Evolutionary conservation across 37 sponge, comb jelly and placozoan genomes (phyloP).

Genomic region (Axinella damicornis): DNA sequence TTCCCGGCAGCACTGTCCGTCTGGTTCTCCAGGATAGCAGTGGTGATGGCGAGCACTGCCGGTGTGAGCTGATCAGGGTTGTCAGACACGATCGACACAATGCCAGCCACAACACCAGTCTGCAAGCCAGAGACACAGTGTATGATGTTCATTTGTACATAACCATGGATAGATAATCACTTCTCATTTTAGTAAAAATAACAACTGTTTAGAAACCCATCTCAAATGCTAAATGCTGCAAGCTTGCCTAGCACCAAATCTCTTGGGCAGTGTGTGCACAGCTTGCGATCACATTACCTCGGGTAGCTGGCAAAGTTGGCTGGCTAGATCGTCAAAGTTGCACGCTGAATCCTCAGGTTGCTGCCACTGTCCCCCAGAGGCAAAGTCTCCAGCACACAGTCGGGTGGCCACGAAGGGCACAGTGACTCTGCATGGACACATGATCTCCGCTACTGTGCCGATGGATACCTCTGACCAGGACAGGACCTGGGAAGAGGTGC

Average conservation of each 20-base stretch:
- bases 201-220: no score
- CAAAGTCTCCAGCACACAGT: slow-evolving; percentile 56
- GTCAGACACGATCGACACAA: no score
- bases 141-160: no score
- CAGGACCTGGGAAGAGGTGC: neutral
- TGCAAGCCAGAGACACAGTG: no score
- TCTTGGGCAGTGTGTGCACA: no score
- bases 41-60: neutral
- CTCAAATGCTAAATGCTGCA: no score
- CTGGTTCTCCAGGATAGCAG: neutral
- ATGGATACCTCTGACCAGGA: slow-evolving; percentile 56
- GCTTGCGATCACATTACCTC: no score
- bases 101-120: no score
- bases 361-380: slow-evolving; percentile 51
- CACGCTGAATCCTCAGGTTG: slow-evolving; percentile 16
- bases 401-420: slow-evolving; percentile 21
- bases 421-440: slow-evolving; percentile 55
- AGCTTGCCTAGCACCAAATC: no score
- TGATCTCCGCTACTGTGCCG: slow-evolving; percentile 5
- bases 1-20: neutral
- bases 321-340: slow-evolving; percentile 16
- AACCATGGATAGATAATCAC: no score
- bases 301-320: neutral
- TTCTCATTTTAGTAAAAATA: no score
- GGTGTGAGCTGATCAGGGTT: no score